These are phyloP conservation scores for Tetrax tetrax DNA, from an alignment of 2,113 vertebrate species.

Conservation along the genomic window DNA sequence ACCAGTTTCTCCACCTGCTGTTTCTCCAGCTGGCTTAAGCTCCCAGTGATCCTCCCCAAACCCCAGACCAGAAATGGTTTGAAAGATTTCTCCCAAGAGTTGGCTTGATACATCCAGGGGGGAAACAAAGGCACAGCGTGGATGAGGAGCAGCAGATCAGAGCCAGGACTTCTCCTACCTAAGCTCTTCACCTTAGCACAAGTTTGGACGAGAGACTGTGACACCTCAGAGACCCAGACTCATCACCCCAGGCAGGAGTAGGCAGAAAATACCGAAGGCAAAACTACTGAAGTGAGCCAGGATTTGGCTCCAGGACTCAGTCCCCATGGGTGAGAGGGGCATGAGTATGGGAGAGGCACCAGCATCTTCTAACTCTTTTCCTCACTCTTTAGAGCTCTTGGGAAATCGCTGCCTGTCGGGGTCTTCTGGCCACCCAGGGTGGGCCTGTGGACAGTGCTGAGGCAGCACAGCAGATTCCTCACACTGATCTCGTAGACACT, in stretches of 20 bases:
- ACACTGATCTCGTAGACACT: background rate
- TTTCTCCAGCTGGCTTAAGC: background rate
- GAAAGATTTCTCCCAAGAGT: background rate
- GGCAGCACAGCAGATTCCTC: conserved; percentile 4
- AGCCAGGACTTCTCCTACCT: background rate
- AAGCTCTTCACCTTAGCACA: background rate
- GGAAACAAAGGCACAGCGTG: background rate
- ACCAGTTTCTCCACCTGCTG: background rate
- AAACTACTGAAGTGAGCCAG: background rate
- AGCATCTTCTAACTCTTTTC: background rate
- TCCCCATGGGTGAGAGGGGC: background rate
- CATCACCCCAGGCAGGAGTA: background rate
- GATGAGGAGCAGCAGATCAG: background rate
- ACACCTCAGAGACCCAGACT: background rate
- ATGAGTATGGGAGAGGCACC: background rate
- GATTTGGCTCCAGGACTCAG: background rate
- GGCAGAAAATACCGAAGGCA: background rate
- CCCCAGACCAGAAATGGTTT: background rate
- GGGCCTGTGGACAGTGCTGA: background rate
- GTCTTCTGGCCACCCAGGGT: background rate
- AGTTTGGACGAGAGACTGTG: background rate
- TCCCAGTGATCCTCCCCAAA: background rate
- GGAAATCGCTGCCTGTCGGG: background rate
- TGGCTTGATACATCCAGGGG: too few species aligned
- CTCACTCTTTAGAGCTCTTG: background rate